These are phyloP conservation scores for Monomorium pharaonis DNA, from an alignment of 1,140 invertebrate species.

Conservation along the genomic window DNA sequence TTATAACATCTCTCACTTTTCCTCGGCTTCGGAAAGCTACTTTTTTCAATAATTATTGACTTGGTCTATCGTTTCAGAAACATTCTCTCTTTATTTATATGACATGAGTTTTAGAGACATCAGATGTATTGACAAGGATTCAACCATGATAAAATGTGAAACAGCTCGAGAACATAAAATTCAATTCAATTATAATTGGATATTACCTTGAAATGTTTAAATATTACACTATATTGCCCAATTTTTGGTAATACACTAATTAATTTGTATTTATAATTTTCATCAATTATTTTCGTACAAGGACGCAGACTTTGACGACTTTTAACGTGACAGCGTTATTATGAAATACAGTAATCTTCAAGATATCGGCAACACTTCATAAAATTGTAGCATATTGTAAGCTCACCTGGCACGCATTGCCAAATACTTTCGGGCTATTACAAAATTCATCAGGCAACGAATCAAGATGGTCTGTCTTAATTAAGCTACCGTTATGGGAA, in stretches of 20 bases:
- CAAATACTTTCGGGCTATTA: conserved; percentile 56
- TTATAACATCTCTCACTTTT: conserved; percentile 23
- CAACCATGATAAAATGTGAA: neutral
- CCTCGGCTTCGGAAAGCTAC: neutral
- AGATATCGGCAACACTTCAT: neutral
- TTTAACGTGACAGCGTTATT: neutral
- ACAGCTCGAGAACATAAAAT: neutral
- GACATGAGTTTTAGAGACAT: neutral
- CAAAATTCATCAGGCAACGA: conserved; percentile 55
- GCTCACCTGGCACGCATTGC: conserved; percentile 57
- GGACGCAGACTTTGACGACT: neutral
- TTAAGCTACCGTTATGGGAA: conserved; percentile 66
- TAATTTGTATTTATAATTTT: neutral
- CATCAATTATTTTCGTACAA: conserved; percentile 16
- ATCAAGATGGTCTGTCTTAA: conserved; percentile 46
- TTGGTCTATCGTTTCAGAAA: neutral
- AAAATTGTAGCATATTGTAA: conserved; percentile 4
- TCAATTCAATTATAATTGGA: neutral
- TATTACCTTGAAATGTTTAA: neutral
- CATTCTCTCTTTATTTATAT: neutral
- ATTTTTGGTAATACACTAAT: neutral
- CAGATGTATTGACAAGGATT: neutral
- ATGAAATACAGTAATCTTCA: neutral
- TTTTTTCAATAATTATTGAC: neutral
- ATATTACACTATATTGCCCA: neutral